Percentiles rank a stretch among this genome's conserved stretches.
These are phyloP conservation scores for Babylonia areolata DNA, from an alignment of 1,140 invertebrate genomes.

Conservation along the genomic window DNA sequence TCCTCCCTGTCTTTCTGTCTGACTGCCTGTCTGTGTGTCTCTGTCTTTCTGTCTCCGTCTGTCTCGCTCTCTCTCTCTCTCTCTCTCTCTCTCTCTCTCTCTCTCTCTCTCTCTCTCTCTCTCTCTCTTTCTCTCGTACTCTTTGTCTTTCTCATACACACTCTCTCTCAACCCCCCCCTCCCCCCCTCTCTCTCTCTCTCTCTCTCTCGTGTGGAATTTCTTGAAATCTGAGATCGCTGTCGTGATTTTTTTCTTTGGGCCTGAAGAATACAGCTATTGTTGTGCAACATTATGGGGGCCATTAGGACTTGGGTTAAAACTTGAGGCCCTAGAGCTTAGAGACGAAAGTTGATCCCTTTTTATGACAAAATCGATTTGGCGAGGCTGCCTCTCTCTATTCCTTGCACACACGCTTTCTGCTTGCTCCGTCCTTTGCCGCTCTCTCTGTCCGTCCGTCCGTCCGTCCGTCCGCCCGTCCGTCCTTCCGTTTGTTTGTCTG, in stretches of 20 bases:
- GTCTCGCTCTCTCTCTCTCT: too few relatives aligned
- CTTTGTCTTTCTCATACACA: too few relatives aligned
- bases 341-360: not conserved
- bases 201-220: not conserved
- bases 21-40: too few relatives aligned
- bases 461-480: not conserved
- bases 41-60: too few relatives aligned
- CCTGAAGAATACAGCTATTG: not conserved
- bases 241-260: not conserved
- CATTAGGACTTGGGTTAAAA: not conserved
- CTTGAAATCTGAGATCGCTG: not conserved
- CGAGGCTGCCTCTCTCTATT: not conserved
- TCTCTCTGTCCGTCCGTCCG: not conserved
- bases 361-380: not conserved
- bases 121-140: too few relatives aligned
- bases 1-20: too few relatives aligned
- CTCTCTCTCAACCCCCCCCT: too few relatives aligned
- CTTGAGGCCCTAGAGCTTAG: not conserved
- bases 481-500: not conserved
- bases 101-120: too few relatives aligned
- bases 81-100: too few relatives aligned
- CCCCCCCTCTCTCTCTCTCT: not conserved
- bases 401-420: not conserved
- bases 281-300: not conserved
- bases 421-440: not conserved